Conservation (phyloP, 2,888 invertebrate species). For the Drosophila eohydei region DNA sequence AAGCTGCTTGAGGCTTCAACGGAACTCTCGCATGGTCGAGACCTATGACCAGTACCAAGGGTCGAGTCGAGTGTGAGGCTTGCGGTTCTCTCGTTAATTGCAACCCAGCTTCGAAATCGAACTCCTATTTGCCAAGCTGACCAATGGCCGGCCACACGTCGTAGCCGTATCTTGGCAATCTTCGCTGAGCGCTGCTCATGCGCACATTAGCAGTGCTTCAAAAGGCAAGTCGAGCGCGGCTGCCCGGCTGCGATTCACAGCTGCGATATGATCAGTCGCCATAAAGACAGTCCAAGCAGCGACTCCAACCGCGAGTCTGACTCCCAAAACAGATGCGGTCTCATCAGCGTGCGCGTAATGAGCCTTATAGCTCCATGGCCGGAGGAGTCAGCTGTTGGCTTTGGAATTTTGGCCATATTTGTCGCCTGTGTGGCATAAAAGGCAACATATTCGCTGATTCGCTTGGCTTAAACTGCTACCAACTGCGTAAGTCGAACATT, state of each 20-base stretch:
- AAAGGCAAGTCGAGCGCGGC: conserved; percentile 25
- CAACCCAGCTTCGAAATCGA: conserved; percentile 40
- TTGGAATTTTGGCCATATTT: conserved; percentile 72
- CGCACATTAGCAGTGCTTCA: conserved; percentile 47
- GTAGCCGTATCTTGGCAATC: conserved; percentile 59
- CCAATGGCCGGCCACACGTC: conserved; percentile 7
- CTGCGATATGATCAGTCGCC: conserved; percentile 57
- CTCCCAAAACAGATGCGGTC: conserved; percentile 42
- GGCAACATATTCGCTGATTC: conserved; percentile 16
- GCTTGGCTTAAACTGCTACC: background rate
- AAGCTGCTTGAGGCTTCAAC: conserved; percentile 60
- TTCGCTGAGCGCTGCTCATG: conserved; percentile 49
- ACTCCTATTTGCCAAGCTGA: conserved; percentile 58
- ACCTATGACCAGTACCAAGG: conserved; percentile 38
- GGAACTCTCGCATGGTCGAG: conserved; percentile 23
- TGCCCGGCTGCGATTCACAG: conserved; percentile 40
- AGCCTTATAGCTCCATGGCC: conserved; percentile 50
- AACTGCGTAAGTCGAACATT: conserved; percentile 58
- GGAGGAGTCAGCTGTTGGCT: conserved; percentile 12
- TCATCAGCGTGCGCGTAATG: conserved; percentile 68
- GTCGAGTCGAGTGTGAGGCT: conserved; percentile 69
- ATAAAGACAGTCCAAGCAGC: background rate
- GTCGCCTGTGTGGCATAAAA: conserved; percentile 65
- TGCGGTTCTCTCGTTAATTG: conserved; percentile 55
- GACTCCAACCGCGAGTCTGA: conserved; percentile 5